Conservation (phyloP, 1,140 invertebrate species). For the Lamellibrachia luymesi region DNA sequence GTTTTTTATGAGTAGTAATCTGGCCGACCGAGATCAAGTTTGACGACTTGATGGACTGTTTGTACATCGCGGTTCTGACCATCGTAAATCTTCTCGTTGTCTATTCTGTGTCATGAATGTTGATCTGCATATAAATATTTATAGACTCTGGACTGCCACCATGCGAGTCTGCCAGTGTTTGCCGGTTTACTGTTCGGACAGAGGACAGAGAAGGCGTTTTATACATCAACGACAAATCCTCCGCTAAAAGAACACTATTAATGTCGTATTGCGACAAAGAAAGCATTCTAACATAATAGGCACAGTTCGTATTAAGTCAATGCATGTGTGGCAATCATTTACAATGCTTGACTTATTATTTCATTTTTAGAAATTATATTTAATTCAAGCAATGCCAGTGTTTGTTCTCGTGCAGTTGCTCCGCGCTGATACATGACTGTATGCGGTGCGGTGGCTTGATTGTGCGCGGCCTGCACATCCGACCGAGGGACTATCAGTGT, state of each 20-base stretch:
- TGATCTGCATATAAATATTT: background rate
- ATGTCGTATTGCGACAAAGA: no score
- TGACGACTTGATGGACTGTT: background rate
- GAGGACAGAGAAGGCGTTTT: background rate
- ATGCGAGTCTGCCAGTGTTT: background rate
- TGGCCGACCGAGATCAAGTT: background rate
- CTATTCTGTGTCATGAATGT: background rate
- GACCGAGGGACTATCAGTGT: no score
- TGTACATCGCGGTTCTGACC: background rate
- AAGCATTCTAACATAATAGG: no score
- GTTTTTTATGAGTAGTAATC: background rate
- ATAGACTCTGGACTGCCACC: background rate
- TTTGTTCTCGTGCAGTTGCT: background rate
- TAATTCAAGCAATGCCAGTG: background rate
- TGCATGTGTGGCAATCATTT: no score
- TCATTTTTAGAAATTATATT: background rate
- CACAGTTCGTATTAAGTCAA: no score
- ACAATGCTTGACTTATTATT: background rate
- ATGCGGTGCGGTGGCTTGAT: background rate
- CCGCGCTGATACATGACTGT: no score
- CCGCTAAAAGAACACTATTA: background rate
- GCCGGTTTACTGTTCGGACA: background rate
- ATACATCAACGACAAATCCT: background rate
- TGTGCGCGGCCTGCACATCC: no score
- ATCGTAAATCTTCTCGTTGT: background rate